These are phyloP conservation scores for Cnemophilus loriae DNA, from an alignment of 2,113 vertebrate species.

Conservation along the genomic window DNA sequence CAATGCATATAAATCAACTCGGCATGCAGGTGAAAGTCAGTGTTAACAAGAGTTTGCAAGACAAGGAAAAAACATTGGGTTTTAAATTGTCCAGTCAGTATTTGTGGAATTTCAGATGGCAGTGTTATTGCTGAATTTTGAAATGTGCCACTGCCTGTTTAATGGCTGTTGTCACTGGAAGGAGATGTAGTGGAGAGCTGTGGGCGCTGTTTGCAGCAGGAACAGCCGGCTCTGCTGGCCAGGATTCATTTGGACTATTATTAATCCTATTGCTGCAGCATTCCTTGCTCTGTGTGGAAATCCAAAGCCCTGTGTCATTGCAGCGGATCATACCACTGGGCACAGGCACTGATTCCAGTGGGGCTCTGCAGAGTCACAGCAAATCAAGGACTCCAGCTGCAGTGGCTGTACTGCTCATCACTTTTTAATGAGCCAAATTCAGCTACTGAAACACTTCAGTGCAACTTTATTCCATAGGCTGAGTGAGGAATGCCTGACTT, in stretches of 20 bases:
- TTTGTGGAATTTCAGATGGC: not conserved
- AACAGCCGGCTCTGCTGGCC: not conserved
- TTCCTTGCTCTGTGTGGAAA: not conserved
- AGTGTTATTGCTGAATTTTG: not conserved
- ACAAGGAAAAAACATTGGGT: not conserved
- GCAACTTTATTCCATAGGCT: not conserved
- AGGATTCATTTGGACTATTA: not conserved
- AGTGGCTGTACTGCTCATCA: not conserved
- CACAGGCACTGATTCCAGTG: not conserved
- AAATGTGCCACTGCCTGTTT: not conserved
- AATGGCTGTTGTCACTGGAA: not conserved
- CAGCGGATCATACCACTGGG: not conserved
- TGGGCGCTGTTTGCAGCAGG: not conserved
- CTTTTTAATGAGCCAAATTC: not conserved
- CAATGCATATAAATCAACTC: not conserved
- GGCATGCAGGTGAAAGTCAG: not conserved
- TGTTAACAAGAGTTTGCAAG: not conserved
- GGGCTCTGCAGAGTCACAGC: not conserved
- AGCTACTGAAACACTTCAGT: not conserved
- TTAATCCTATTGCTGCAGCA: not conserved
- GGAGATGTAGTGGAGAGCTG: not conserved
- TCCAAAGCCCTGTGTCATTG: not conserved
- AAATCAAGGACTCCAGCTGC: not conserved
- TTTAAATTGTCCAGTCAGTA: not conserved
- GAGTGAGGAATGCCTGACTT: not conserved